Evolutionary conservation across 2,797 vertebrate species (phyloP), one percentile per base, ranked within the genome.

Genomic region (Gymnothorax javanicus): DNA sequence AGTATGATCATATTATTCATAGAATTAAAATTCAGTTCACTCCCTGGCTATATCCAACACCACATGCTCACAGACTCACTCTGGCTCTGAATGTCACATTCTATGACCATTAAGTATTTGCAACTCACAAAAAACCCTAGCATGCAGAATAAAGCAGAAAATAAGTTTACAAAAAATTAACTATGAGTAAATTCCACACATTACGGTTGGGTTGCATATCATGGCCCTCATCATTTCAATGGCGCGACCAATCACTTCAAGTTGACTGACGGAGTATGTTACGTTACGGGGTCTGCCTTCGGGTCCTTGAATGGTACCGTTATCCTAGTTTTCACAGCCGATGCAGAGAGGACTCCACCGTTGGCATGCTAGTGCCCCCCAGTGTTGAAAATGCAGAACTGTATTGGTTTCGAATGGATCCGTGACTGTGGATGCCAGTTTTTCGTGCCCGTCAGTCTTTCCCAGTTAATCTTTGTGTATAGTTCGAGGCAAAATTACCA

Each of bases 341-440:
- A 54, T 56, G 77, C 23, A 3, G 50, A 0, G 50, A 60, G 23
- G 75, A 6, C 71, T 1, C 43, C 56, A 86, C 82, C 13, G 79
- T 85, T 88, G 84, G 86, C 84, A 62, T 88, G 83, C 75, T 54
- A 89, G 77, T 86, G 71, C 90, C 90, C 88, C 81, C 89, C 54
- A 89, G 87, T 86, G 90, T 86, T 88, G 0, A 60, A 23, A 84
- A 8, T 83, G 7, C 23, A 50, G 71, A 86, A 85, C 73, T 64
- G 69, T 88, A 89, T 58, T n/a, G 87, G 56, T 9, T 54, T 79
- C 11, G 33, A 43, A 15, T 75, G 1, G 50, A 1, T 50, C 73
- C 23, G 20, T 4, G 5, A 67, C 12, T 67, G 62, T n/a, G 23
- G 62, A 25, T n/a, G 62, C 62, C n/a, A 7, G 62, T n/a, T 67